These are phyloP conservation scores for Sepioteuthis lessoniana DNA, from an alignment of 2,888 invertebrate genomes.

Conservation along the genomic window DNA sequence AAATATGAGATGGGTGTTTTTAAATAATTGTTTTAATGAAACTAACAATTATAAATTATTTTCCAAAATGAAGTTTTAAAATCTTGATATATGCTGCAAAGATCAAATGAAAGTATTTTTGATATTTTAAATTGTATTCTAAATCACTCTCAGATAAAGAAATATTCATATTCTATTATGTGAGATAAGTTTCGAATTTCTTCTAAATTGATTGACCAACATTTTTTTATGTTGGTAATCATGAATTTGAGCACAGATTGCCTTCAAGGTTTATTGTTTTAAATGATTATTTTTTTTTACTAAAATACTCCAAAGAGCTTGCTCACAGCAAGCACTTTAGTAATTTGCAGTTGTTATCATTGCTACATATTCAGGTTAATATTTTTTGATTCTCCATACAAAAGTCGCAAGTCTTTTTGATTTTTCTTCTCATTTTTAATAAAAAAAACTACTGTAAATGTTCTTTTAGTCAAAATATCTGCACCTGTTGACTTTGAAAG, in stretches of 20 bases:
- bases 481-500: neutral
- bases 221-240: neutral
- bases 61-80: neutral
- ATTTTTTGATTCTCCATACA: neutral
- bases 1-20: neutral
- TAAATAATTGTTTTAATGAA: neutral
- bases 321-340: neutral
- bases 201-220: neutral
- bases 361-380: neutral
- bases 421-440: neutral
- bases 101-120: too few species aligned
- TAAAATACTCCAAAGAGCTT: neutral
- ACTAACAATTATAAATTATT: neutral
- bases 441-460: too few species aligned
- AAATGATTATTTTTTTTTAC: neutral
- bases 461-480: neutral
- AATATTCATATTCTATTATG: neutral
- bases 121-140: neutral
- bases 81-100: neutral
- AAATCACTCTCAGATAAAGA: neutral
- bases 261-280: neutral
- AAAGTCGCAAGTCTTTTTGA: neutral
- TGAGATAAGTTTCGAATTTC: neutral
- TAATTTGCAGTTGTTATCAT: neutral
- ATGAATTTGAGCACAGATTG: neutral